Conservation (phyloP, 2,113 vertebrate genomes). For the Catharus minimus region DNA sequence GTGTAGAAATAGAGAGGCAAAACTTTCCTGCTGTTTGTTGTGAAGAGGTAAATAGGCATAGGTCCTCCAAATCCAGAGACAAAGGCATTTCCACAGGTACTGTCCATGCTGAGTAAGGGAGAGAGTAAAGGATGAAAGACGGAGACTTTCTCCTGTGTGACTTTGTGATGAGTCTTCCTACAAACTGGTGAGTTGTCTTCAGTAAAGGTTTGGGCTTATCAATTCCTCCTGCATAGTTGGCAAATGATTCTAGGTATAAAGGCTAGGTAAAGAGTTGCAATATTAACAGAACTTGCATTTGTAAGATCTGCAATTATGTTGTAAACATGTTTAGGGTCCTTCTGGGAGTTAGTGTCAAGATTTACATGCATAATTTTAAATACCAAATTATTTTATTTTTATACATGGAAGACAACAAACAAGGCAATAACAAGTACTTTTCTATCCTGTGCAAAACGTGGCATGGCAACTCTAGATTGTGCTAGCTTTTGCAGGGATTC, state of each 20-base stretch:
- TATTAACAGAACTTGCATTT: not conserved
- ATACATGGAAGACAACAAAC: not conserved
- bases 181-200: not conserved
- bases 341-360: not conserved
- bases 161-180: not conserved
- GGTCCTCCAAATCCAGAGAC: not conserved
- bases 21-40: not conserved
- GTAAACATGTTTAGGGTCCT: not conserved
- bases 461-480: not conserved
- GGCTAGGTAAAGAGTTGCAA: not conserved
- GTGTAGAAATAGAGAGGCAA: not conserved
- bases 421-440: not conserved
- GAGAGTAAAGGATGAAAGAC: not conserved
- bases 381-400: not conserved
- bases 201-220: not conserved
- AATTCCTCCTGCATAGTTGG: not conserved
- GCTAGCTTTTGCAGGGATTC: not conserved
- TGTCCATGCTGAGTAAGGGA: rapidly evolving
- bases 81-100: not conserved
- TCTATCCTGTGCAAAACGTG: rapidly evolving
- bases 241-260: not conserved
- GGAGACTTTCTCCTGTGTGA: not conserved
- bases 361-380: not conserved
- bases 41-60: not conserved
- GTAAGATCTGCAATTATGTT: not conserved